Conservation (phyloP, 2,113 vertebrate species). For the Alethe diademata region DNA sequence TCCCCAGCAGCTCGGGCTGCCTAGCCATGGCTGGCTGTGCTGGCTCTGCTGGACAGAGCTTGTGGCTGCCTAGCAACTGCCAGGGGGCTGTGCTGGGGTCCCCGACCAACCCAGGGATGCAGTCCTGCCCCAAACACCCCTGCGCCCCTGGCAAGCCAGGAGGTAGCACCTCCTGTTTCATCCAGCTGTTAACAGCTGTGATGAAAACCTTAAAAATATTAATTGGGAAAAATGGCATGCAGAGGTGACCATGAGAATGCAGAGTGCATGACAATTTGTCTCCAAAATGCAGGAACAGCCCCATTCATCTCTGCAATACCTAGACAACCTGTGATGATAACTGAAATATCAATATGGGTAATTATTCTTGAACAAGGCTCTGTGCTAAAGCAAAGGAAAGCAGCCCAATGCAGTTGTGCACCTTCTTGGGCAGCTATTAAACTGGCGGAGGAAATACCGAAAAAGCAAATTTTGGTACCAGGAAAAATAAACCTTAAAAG, state of each 20-base stretch:
- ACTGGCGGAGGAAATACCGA: not conserved
- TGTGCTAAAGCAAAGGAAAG: not conserved
- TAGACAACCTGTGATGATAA: not conserved
- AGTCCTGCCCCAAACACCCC: not conserved
- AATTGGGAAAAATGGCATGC: not conserved
- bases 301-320: not conserved
- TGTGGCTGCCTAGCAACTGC: conserved; percentile 61
- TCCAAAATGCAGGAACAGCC: not conserved
- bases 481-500: not conserved
- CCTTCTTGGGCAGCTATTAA: not conserved
- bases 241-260: fast-evolving
- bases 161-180: not conserved
- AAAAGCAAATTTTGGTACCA: not conserved
- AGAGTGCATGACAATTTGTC: not conserved
- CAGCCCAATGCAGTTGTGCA: not conserved
- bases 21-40: conserved; percentile 46
- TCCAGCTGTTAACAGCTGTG: not conserved
- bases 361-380: not conserved
- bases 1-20: conserved; percentile 42
- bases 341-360: not conserved
- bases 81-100: not conserved
- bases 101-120: not conserved
- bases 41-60: not conserved
- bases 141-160: not conserved
- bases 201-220: not conserved